Evolutionary conservation across 2,797 vertebrate genomes (phyloP).

Genomic region (Lacerta viridis): DNA sequence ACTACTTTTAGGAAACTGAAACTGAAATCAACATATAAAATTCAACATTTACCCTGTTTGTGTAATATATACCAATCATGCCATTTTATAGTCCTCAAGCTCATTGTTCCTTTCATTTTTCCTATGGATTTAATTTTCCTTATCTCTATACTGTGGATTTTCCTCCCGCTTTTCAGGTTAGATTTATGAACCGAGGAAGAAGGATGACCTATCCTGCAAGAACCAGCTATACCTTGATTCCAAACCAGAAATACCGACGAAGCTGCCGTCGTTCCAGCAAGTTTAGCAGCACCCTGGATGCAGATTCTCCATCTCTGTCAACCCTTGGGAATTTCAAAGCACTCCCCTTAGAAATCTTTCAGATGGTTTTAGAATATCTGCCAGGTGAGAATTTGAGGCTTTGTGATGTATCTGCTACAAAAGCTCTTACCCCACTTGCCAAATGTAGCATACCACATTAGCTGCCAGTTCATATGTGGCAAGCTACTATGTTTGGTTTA

Average conservation of each 20-base stretch:
- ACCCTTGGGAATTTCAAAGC: constrained; percentile 77
- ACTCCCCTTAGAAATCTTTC: constrained; percentile 82
- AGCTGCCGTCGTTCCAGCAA: constrained; percentile 49
- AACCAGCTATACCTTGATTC: constrained; percentile 52
- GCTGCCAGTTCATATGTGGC: neutral
- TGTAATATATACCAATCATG: neutral
- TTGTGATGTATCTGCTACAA: neutral
- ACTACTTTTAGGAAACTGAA: too few species aligned
- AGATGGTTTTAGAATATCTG: constrained; percentile 79
- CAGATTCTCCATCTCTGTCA: constrained; percentile 54
- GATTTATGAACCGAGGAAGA: neutral
- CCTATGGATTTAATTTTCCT: constrained; percentile 11
- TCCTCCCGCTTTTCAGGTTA: constrained; percentile 53
- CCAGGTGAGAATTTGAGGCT: constrained; percentile 74
- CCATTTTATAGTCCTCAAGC: neutral
- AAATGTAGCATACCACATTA: neutral
- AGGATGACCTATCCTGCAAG: constrained; percentile 68
- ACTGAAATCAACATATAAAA: neutral
- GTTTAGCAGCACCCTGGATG: neutral
- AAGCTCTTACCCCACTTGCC: neutral
- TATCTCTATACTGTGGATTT: neutral
- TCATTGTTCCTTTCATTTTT: neutral
- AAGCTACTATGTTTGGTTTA: neutral
- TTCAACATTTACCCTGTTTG: neutral
- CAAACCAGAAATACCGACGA: constrained; percentile 63